A percentile compares a stretch with the other conserved stretches of the same genome.
Evolutionary conservation across 2,797 vertebrate species (phyloP).

Genomic region (Scomberomorus guttatus): DNA sequence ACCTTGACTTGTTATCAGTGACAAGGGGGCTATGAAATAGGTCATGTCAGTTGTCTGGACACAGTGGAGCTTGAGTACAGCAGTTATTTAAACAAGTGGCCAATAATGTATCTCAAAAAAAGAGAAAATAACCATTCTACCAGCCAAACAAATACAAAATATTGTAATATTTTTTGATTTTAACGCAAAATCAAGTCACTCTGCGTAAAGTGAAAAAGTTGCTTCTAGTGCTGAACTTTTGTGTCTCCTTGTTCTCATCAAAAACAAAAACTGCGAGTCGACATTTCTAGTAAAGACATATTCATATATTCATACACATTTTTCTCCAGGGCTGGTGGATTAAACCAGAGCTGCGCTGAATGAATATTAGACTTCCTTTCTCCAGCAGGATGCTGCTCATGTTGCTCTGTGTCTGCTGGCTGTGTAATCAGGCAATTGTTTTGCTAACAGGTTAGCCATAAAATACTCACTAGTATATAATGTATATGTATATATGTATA

Average conservation of each 20-base stretch:
- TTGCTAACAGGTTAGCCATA: background rate
- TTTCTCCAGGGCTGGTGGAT: background rate
- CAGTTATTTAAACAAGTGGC: conserved; percentile 9
- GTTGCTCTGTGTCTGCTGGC: background rate
- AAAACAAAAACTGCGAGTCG: background rate
- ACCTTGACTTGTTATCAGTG: conserved; percentile 49
- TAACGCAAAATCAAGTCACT: background rate
- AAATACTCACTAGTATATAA: background rate
- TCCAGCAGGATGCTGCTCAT: background rate
- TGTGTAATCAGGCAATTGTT: background rate
- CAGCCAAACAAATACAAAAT: conserved; percentile 4
- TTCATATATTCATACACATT: background rate
- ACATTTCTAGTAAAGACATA: background rate
- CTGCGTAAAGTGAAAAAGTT: background rate
- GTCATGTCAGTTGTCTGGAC: background rate
- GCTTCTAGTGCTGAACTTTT: background rate
- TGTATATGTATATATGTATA: too few relatives aligned
- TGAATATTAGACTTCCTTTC: background rate
- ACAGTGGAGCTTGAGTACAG: conserved; percentile 5
- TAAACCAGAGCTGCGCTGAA: background rate
- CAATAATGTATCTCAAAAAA: conserved; percentile 3
- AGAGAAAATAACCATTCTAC: background rate
- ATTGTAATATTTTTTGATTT: background rate
- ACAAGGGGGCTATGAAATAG: conserved; percentile 27
- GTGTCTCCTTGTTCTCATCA: background rate